Evolutionary conservation across 2,113 vertebrate genomes (phyloP).

Genomic region (Cisticola juncidis): DNA sequence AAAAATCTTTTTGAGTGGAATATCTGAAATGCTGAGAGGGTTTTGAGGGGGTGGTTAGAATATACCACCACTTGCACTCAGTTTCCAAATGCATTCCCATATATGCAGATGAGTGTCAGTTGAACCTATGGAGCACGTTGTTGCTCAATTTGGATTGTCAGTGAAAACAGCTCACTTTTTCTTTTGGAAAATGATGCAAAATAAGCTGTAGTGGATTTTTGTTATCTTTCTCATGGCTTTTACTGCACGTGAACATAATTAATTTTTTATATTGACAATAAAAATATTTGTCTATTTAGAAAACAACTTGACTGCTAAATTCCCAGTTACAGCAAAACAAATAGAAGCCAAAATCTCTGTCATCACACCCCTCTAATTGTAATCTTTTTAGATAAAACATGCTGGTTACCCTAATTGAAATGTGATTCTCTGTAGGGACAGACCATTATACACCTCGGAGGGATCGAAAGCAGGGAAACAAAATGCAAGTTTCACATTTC

Average conservation of each 20-base stretch:
- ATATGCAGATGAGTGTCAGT: neutral
- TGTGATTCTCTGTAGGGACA: neutral
- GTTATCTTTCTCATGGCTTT: neutral
- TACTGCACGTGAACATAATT: neutral
- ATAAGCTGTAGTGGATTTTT: neutral
- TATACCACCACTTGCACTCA: neutral
- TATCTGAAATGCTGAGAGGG: neutral
- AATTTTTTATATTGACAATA: neutral
- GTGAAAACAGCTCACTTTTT: conserved; percentile 28
- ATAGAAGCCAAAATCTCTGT: neutral
- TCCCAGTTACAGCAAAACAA: neutral
- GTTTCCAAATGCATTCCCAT: conserved; percentile 5
- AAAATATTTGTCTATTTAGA: neutral
- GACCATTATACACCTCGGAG: neutral
- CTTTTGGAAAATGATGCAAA: neutral
- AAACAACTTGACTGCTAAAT: neutral
- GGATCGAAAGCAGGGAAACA: neutral
- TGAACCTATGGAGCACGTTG: neutral
- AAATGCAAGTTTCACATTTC: neutral
- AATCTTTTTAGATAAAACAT: neutral
- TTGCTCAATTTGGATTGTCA: neutral
- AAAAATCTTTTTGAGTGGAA: conserved; percentile 6
- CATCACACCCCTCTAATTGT: fast-evolving
- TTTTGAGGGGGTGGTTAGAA: neutral
- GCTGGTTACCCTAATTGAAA: neutral